These are phyloP conservation scores for Taphrorychus bicolor DNA, from an alignment of 2,888 invertebrate genomes.

Conservation along the genomic window DNA sequence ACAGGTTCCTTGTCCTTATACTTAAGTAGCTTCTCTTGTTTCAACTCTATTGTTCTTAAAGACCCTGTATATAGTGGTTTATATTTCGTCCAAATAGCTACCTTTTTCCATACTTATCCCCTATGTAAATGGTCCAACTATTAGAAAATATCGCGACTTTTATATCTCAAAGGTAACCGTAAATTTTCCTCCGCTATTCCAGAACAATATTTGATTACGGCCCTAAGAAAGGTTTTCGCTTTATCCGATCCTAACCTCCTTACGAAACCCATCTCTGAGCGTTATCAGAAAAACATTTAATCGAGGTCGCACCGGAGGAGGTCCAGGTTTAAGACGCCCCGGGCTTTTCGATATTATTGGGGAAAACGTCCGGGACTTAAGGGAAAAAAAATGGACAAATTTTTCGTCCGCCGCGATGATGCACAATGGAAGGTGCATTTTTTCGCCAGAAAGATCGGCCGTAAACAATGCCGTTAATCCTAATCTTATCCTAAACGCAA, in stretches of 20 bases:
- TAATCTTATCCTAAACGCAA: constrained; percentile 4
- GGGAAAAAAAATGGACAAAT: constrained; percentile 11
- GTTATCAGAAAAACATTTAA: constrained; percentile 30
- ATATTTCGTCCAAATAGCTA: no score
- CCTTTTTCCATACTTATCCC: no score
- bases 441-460: not conserved
- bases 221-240: constrained; percentile 6
- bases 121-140: no score
- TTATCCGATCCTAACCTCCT: constrained; percentile 14
- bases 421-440: not conserved
- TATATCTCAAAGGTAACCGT: not conserved
- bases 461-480: constrained; percentile 3
- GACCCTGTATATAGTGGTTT: no score
- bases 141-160: not conserved
- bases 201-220: constrained; percentile 20
- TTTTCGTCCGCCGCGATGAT: not conserved
- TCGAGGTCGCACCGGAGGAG: constrained; percentile 17
- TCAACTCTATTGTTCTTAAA: no score
- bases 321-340: constrained; percentile 5
- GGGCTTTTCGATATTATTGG: constrained; percentile 15
- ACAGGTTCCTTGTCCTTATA: no score
- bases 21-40: no score
- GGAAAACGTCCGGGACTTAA: not conserved
- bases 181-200: not conserved
- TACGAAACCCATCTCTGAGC: constrained; percentile 20